Evolutionary conservation across 2,888 invertebrate genomes (phyloP), one percentile per base, ranked within the genome.

Genomic region (Notodonta dromedarius): DNA sequence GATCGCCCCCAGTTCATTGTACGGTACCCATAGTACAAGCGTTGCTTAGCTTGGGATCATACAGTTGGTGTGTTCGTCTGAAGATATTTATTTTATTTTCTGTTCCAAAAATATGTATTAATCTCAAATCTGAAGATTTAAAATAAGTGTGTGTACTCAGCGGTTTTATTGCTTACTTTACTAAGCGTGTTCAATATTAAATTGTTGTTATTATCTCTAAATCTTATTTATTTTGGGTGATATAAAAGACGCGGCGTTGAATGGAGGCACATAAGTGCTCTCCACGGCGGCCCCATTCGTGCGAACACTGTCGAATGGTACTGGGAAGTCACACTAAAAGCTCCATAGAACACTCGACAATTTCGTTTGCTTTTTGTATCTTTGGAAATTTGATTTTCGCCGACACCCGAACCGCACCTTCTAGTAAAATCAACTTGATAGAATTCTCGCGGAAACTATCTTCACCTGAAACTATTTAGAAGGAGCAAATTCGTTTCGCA

Each of bases 291-390:
- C 62, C 59, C 74, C 70, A 75, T 80, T 83, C 77, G 77, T 67
- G 67, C 76, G 66, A 71, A 75, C 78, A 78, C 74, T 74, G 76
- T 76, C 74, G 67, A 68, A 68, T 67, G 56, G 70, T 67, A 68
- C 68, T 63, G 67, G 67, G 61, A 71, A 75, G 66, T 78, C 78
- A 62, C 73, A 76, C 78, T 81, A 76, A 80, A 80, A 81, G 79
- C 78, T 66, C 75, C 73, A 71, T 67, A 74, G 69, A 65, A 62
- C 66, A 70, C 68, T 67, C 66, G 69, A 59, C 42, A 78, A 71
- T 65, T 61, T 57, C 70, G 64, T 71, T 74, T 76, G 71, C 72
- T 74, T 77, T 24, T 72, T 72, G 73, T 74, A 75, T 74, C 59
- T 66, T n/a, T n/a, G 55, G 35, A 69, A 63, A 66, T 65, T 35